Conservation (phyloP, 2,113 vertebrate genomes). For the Paramormyrops kingsleyae region DNA sequence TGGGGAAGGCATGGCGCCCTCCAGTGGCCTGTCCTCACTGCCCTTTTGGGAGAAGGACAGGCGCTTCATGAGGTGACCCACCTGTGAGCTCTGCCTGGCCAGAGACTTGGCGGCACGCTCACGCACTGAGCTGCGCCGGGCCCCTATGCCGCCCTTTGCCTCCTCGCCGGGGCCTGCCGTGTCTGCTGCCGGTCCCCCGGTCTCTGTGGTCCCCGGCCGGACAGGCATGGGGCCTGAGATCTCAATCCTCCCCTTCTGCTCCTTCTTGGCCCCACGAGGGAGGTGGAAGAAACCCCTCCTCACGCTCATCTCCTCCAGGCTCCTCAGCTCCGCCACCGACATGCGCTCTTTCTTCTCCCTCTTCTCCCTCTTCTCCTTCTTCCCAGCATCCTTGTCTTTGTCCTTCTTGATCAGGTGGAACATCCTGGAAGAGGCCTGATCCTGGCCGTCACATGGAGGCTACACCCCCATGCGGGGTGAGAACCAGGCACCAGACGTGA, state of each 20-base stretch:
- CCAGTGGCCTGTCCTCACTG: slow-evolving; percentile 69
- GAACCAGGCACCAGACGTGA: background rate
- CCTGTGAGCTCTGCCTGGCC: slow-evolving; percentile 73
- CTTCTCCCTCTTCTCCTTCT: slow-evolving; percentile 86
- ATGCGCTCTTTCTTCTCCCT: slow-evolving; percentile 92
- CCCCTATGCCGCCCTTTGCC: slow-evolving; percentile 37
- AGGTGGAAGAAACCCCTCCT: slow-evolving; percentile 87
- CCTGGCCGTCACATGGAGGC: slow-evolving; percentile 32
- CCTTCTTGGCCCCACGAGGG: slow-evolving; percentile 79
- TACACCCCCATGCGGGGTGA: background rate
- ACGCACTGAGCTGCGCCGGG: slow-evolving; percentile 67
- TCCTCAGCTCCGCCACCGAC: slow-evolving; percentile 85
- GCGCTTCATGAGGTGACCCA: slow-evolving; percentile 66
- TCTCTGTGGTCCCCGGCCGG: slow-evolving; percentile 71
- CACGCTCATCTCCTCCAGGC: slow-evolving; percentile 90
- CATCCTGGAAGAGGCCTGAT: slow-evolving; percentile 45
- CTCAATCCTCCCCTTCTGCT: slow-evolving; percentile 75
- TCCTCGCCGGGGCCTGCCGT: slow-evolving; percentile 70
- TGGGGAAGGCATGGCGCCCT: slow-evolving; percentile 62
- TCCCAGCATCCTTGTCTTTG: slow-evolving; percentile 75
- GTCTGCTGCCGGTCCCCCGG: slow-evolving; percentile 66
- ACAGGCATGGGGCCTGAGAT: slow-evolving; percentile 93
- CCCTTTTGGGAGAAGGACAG: slow-evolving; percentile 73
- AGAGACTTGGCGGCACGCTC: slow-evolving; percentile 80
- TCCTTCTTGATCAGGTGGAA: slow-evolving; percentile 90